Base-by-base conservation (phyloP, 1,140 invertebrate species). In the Macrostomum lignano region DNA sequence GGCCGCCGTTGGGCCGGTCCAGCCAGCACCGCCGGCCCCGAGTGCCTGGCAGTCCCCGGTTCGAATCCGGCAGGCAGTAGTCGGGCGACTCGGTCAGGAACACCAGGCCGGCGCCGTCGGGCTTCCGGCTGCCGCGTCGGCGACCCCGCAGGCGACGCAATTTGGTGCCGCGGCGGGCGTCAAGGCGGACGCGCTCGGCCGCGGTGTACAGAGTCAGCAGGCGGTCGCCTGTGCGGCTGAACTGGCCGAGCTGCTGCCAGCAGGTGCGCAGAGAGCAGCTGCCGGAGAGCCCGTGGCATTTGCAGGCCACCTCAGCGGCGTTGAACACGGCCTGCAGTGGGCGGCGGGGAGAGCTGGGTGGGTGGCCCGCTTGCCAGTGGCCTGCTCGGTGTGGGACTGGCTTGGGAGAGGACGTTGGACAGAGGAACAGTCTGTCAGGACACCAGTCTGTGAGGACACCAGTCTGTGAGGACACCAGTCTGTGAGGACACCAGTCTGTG, bases 201-300 rank as follows among this genome's bases (percentile, higher is more conserved):
- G 69, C 66, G 44, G 71, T 67, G 59, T 82, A 82, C 47, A 73
- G 73, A 37, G 67, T 67, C 63, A 74, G 47, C 19, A 88, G 62
- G 35, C 67, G 68, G 41, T 74, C 69, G 17, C 76, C 78, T 25
- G 86, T 69, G 44, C 68, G 62, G 32, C 70, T 64, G 62, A 88
- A 86, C 17, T 69, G 68, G 14, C 74, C 73, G 48, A 84, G 60
- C 14, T 73, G 75, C 47, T 72, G 70, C 82, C 82, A 93, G 54
- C 84, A 93, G 3, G 81, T 91, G 47, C 75, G 71, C 55, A 88
- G 66, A 1, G 76, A 76, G 49, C 82, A 93, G 31, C 77, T 79
- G 1, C 82, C 82, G 32, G 77, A 84, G 15, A 91, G 77, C 3
- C 84, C 84, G 52, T 91, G 82, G 52, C 84, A 91, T 56, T 84